Percentiles rank a stretch among this genome's conserved stretches.
These are phyloP conservation scores for Drosophila pallidifrons DNA, from an alignment of 1,140 invertebrate species.

Conservation along the genomic window DNA sequence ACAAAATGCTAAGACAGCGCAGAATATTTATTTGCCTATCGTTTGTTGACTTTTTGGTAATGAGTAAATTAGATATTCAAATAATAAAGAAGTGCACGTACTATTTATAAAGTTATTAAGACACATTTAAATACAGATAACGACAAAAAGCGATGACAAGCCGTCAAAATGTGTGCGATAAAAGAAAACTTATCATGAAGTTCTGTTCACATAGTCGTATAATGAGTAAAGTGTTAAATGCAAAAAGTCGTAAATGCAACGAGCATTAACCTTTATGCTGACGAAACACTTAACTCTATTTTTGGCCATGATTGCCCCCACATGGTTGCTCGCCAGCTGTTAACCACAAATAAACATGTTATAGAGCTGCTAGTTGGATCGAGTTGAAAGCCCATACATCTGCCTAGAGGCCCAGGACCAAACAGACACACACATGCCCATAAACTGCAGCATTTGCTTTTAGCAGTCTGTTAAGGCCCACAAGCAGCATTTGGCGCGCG, in stretches of 20 bases:
- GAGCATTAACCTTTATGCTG: slow-evolving; percentile 29
- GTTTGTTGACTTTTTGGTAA: slow-evolving; percentile 3
- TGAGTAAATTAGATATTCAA: slow-evolving; percentile 19
- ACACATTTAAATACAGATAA: background rate
- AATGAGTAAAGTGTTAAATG: slow-evolving; percentile 19
- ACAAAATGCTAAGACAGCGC: slow-evolving; percentile 39
- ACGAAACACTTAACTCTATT: slow-evolving; percentile 42
- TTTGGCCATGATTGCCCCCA: slow-evolving; percentile 25
- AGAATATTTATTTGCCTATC: slow-evolving; percentile 40
- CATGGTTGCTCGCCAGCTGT: slow-evolving; percentile 32
- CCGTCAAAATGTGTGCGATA: background rate
- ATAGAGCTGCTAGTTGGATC: slow-evolving; percentile 15
- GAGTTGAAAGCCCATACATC: slow-evolving; percentile 19
- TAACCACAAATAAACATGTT: slow-evolving; percentile 49
- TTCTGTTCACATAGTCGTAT: background rate
- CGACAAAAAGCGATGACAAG: background rate
- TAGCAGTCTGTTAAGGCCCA: slow-evolving; percentile 66
- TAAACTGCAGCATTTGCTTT: slow-evolving; percentile 69
- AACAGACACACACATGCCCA: slow-evolving; percentile 18
- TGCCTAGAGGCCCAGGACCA: slow-evolving; percentile 15
- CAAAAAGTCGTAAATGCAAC: slow-evolving; percentile 25
- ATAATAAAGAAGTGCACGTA: background rate
- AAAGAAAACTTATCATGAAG: background rate
- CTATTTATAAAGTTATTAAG: background rate
- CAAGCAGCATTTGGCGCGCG: slow-evolving; percentile 25